phyloP scores from a whole-genome alignment of 2,797 vertebrate species.

The Sebastes taczanowskii region DNA sequence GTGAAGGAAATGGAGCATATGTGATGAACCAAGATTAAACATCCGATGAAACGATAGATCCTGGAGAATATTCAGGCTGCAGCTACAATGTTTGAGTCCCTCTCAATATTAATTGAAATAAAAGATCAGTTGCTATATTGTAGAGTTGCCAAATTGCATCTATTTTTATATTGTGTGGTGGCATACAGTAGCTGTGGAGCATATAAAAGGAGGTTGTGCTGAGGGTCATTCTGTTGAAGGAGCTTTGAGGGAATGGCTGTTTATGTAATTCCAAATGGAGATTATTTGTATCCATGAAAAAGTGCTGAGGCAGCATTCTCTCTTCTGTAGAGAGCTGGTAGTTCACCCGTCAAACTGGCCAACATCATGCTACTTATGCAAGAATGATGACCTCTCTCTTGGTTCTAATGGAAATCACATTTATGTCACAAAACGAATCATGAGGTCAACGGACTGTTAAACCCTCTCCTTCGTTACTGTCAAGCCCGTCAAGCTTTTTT shows the following conservation, averaged over 20 bases:
- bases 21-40: constrained; percentile 50
- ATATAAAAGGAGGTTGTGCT: not conserved
- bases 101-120: not conserved
- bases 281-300: not conserved
- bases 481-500: not conserved
- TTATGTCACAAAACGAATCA: not conserved
- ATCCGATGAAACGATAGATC: constrained; percentile 44
- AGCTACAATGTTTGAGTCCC: not conserved
- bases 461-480: not conserved
- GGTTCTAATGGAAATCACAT: not conserved
- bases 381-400: not conserved
- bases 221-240: not conserved
- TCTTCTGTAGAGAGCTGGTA: not conserved
- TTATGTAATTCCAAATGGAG: not conserved
- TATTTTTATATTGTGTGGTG: not conserved
- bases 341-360: not conserved
- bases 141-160: not conserved
- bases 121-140: not conserved
- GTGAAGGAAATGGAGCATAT: constrained; percentile 47
- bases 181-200: not conserved
- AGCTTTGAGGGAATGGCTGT: not conserved
- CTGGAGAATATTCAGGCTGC: constrained; percentile 21
- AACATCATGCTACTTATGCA: not conserved
- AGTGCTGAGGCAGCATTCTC: not conserved
- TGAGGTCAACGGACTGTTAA: not conserved